Evolutionary conservation across 2,113 vertebrate genomes (phyloP).

Genomic region (Crypturellus undulatus): DNA sequence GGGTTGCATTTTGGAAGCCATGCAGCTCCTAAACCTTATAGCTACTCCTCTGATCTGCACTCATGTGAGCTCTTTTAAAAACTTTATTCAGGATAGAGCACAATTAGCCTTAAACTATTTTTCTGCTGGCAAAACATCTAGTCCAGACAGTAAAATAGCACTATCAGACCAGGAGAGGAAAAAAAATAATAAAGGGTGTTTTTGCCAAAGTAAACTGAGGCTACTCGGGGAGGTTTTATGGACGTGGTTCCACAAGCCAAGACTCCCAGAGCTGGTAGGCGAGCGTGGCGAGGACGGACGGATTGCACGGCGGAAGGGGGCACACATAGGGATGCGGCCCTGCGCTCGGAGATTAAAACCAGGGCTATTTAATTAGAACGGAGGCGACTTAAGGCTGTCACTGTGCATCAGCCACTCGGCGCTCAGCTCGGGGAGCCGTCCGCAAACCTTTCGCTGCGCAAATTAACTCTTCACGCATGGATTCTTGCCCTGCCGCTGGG

Average conservation of each 20-base stretch:
- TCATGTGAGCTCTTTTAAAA: rapidly evolving
- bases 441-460: not conserved
- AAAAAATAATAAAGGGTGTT: no score
- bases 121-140: not conserved
- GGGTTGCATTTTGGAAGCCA: rapidly evolving
- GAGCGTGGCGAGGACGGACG: rapidly evolving
- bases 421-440: not conserved
- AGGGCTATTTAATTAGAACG: slow-evolving; percentile 18
- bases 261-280: not conserved
- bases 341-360: not conserved
- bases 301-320: not conserved
- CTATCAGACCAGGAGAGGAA: not conserved
- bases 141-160: rapidly evolving
- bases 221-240: not conserved
- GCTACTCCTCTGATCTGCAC: not conserved
- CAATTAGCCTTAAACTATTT: not conserved
- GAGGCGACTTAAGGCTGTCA: not conserved
- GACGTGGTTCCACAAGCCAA: not conserved
- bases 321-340: not conserved
- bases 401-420: not conserved
- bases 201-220: not conserved
- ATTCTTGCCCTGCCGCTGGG: rapidly evolving
- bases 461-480: rapidly evolving
- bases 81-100: rapidly evolving
- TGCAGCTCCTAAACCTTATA: not conserved